phyloP scores from a whole-genome alignment of 2,797 vertebrate genomes.

The Ateles fusciceps region DNA sequence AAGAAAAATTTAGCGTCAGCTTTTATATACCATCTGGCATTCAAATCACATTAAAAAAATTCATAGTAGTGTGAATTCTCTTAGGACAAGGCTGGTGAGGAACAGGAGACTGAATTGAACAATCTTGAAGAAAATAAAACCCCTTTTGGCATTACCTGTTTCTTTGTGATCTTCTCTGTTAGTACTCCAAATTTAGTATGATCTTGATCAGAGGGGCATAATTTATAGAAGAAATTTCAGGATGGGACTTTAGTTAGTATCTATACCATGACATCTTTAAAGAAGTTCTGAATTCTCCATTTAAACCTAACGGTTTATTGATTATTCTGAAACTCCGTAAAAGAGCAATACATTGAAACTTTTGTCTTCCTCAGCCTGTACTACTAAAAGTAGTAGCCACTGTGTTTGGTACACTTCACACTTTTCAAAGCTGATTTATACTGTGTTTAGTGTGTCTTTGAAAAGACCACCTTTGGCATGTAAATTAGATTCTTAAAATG shows the following conservation, averaged over 20 bases:
- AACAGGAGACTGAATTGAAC: conserved; percentile 7
- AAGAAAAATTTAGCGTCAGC: conserved; percentile 27
- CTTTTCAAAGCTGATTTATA: conserved; percentile 72
- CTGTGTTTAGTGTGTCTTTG: conserved; percentile 63
- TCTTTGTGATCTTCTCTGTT: conserved; percentile 8
- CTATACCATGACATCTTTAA: conserved; percentile 42
- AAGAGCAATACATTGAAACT: conserved; percentile 64
- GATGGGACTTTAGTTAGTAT: conserved; percentile 6
- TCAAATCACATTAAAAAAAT: conserved; percentile 40
- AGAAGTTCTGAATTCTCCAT: conserved; percentile 48
- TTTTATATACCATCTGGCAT: conserved; percentile 31
- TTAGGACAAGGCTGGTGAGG: conserved; percentile 1
- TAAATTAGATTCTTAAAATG: conserved; percentile 72
- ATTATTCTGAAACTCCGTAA: conserved; percentile 69
- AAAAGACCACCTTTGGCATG: conserved; percentile 61
- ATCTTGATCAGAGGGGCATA: conserved; percentile 60
- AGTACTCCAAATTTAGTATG: conserved; percentile 20
- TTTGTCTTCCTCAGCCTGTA: conserved; percentile 69
- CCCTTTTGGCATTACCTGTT: conserved; percentile 34
- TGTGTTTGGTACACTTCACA: conserved; percentile 45
- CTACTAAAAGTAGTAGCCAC: conserved; percentile 26
- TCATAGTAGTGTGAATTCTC: conserved; percentile 52
- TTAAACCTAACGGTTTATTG: conserved; percentile 57
- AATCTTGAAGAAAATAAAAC: conserved; percentile 43
- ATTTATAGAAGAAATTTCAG: conserved; percentile 61